Conservation (phyloP, 2,888 invertebrate genomes). For the Calliopum simillimum region DNA sequence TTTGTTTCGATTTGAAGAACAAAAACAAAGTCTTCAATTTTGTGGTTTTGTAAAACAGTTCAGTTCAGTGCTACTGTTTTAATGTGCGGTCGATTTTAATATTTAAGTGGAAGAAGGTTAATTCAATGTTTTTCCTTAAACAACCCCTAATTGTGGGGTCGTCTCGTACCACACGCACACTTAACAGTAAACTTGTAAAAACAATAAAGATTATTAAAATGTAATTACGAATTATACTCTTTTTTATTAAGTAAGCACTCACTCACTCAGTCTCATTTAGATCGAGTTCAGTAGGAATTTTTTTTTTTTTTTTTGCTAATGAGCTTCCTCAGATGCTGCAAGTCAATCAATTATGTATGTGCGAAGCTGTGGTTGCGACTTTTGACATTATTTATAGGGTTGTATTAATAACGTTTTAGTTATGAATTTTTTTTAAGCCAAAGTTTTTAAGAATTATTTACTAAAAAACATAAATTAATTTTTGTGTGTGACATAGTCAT, state of each 20-base stretch:
- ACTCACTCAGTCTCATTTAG: background rate
- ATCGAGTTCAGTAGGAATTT: background rate
- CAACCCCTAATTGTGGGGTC: conserved; percentile 33
- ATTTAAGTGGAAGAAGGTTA: background rate
- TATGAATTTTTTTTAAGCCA: too few species aligned
- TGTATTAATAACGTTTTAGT: too few species aligned
- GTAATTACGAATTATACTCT: conserved; percentile 50
- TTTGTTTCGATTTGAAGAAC: background rate
- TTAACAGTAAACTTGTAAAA: conserved; percentile 57
- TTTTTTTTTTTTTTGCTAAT: conserved; percentile 4
- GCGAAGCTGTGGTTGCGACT: conserved; percentile 17
- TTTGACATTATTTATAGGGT: background rate
- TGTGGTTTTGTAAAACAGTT: conserved; percentile 43
- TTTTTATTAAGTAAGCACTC: background rate
- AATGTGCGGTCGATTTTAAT: conserved; percentile 25
- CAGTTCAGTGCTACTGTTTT: conserved; percentile 17
- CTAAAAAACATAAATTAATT: too few species aligned
- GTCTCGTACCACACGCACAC: background rate
- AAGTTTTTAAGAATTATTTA: too few species aligned
- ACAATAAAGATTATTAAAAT: conserved; percentile 64
- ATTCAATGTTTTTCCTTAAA: conserved; percentile 41
- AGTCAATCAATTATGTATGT: conserved; percentile 31
- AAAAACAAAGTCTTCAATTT: background rate
- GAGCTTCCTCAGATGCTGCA: conserved; percentile 20
- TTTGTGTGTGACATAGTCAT: too few species aligned